phyloP scores from a whole-genome alignment of 1,140 invertebrate genomes.

The Lasaia peninsularis region DNA sequence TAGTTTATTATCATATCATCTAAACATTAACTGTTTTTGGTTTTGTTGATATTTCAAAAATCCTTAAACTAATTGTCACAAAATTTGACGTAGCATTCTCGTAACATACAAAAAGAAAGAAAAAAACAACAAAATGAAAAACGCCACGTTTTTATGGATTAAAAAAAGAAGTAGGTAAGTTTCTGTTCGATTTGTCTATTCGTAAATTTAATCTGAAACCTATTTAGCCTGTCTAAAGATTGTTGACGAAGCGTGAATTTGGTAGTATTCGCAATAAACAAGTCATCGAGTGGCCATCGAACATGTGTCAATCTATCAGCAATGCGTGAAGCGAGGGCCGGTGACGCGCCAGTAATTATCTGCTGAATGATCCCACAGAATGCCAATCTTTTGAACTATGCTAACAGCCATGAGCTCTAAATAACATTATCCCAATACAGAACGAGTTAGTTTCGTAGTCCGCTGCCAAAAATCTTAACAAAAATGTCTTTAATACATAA shows the following conservation, averaged over 20 bases:
- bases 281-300: conserved; percentile 40
- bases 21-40: no score
- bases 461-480: conserved; percentile 2
- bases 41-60: no score
- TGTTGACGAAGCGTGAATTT: conserved; percentile 42
- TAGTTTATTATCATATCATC: no score
- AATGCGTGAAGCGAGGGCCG: conserved; percentile 34
- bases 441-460: background rate
- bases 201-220: background rate
- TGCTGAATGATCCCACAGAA: conserved; percentile 50
- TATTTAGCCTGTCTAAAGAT: background rate
- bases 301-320: conserved; percentile 63
- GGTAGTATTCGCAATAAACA: conserved; percentile 46
- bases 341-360: conserved; percentile 61
- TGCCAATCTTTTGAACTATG: conserved; percentile 30
- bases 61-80: no score
- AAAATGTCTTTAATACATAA: background rate
- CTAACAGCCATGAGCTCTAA: conserved; percentile 26
- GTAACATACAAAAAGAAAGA: no score
- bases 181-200: background rate
- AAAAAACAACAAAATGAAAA: no score
- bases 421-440: conserved; percentile 11
- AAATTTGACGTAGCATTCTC: no score
- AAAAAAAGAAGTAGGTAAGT: no score
- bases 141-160: no score